Base-by-base conservation (phyloP, 2,888 invertebrate genomes). In the Ecliptopera silaceata region DNA sequence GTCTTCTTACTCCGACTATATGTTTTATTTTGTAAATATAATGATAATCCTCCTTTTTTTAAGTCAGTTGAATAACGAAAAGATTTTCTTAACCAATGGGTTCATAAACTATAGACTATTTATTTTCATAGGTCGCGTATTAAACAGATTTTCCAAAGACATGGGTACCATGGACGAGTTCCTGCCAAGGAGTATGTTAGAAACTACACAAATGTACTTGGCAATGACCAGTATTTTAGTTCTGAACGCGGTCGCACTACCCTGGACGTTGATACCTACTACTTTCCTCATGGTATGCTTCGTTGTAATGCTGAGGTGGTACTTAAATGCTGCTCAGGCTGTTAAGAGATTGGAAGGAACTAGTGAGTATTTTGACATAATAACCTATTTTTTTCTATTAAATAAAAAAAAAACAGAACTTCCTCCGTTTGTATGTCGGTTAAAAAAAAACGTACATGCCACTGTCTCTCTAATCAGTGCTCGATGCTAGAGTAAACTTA, bases 121-220 rank as follows among this genome's bases (percentile, higher is more conserved):
- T 26, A 49, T 32, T 36, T 39, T 20, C 8, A 29, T 68, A 88
- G 93, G 93, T 56, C 86, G 93, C 39, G 93, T 96, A 34, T 80
- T 96, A 4, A 96, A 96, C 75, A 88, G 97, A 63, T 97, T 97
- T 73, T 95, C 97, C 0, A 97, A 97, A 76, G 97, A 97, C 73
- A 93, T 96, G 73, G 96, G 96, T 0, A 93, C 94, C 0, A 93
- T 96, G 75, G 96, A 96, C 69, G 96, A 96, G 70, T 79, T 94
- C 26, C 78, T 96, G 8, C 95, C 95, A 0, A 93, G 94, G 60
- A 93, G 93, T 20, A 82, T 93, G 42, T 76, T 95, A 45, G 95
- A 95, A 72, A 92, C 94, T 0, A 77, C 92, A 13, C 94, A 94
- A 75, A 92, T 91, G 84, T 91, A 90, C 60, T 65, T 91, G 26